Conservation (phyloP, 2,888 invertebrate genomes). For the Erebia palarica region DNA sequence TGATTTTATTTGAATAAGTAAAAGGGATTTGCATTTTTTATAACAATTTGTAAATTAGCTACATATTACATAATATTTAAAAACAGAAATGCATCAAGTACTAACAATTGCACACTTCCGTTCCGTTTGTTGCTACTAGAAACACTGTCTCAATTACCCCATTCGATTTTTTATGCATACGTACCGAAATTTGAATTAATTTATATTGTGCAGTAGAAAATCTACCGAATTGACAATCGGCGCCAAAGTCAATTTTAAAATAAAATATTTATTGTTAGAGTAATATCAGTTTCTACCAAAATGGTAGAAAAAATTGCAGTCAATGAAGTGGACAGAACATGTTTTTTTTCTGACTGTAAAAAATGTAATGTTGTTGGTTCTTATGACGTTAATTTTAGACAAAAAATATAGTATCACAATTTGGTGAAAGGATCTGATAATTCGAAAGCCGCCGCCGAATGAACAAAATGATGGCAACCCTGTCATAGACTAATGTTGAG, state of each 20-base stretch:
- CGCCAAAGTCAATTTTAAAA: constrained; percentile 14
- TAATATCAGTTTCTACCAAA: constrained; percentile 26
- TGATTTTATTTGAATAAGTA: background rate
- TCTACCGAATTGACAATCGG: constrained; percentile 33
- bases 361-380: background rate
- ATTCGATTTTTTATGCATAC: constrained; percentile 18
- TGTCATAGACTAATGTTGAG: constrained; percentile 39
- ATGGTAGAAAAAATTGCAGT: constrained; percentile 33
- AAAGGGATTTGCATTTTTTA: background rate
- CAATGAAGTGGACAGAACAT: constrained; percentile 17
- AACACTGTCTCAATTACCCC: constrained; percentile 11
- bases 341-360: background rate
- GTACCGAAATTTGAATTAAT: constrained; percentile 15
- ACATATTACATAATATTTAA: constrained; percentile 21
- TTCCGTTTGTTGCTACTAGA: constrained; percentile 10
- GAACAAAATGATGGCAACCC: constrained; percentile 55
- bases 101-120: constrained; percentile 41
- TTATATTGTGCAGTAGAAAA: constrained; percentile 36
- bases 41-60: constrained; percentile 28
- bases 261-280: constrained; percentile 12
- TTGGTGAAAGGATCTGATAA: constrained; percentile 34
- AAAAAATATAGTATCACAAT: constrained; percentile 26
- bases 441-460: constrained; percentile 57
- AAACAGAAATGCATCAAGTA: constrained; percentile 35
- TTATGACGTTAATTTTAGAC: background rate